Percentiles rank a stretch among this genome's conserved stretches.
Conservation (phyloP, 2,113 vertebrate genomes). For the Cnemophilus loriae region DNA sequence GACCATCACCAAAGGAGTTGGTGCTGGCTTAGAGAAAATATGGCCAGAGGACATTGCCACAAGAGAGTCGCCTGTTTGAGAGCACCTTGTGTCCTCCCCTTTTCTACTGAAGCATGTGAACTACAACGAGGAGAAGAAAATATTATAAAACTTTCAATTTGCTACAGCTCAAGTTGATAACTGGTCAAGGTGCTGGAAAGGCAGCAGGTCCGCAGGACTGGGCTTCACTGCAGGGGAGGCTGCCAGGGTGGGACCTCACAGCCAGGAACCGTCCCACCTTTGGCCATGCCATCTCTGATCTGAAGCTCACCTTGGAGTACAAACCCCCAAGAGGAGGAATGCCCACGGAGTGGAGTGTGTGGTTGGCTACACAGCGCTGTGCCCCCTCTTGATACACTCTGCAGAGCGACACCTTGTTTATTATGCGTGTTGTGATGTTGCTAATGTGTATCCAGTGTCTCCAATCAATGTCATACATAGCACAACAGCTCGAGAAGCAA, state of each 20-base stretch:
- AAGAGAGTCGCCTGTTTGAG: not conserved
- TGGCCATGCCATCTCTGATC: not conserved
- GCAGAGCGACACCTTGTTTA: not conserved
- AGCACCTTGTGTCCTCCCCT: not conserved
- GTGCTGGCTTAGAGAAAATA: not conserved
- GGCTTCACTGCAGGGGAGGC: rapidly evolving
- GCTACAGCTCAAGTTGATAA: not conserved
- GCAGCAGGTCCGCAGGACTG: not conserved
- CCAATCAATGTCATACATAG: constrained; percentile 23
- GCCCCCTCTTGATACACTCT: not conserved
- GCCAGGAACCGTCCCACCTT: rapidly evolving
- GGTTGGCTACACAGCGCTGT: not conserved
- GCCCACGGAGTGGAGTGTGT: rapidly evolving
- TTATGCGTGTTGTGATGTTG: constrained; percentile 18
- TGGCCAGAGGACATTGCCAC: rapidly evolving
- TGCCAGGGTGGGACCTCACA: not conserved
- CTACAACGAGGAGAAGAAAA: not conserved
- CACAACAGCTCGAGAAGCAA: constrained; percentile 10
- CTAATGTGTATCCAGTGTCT: constrained; percentile 22
- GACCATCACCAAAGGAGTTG: not conserved
- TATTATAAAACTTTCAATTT: not conserved
- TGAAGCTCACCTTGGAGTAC: not conserved
- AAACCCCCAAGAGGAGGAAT: not conserved
- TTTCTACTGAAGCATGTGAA: not conserved
- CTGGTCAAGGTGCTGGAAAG: not conserved